Conservation (phyloP, 2,113 vertebrate species). For the Oenanthe melanoleuca region DNA sequence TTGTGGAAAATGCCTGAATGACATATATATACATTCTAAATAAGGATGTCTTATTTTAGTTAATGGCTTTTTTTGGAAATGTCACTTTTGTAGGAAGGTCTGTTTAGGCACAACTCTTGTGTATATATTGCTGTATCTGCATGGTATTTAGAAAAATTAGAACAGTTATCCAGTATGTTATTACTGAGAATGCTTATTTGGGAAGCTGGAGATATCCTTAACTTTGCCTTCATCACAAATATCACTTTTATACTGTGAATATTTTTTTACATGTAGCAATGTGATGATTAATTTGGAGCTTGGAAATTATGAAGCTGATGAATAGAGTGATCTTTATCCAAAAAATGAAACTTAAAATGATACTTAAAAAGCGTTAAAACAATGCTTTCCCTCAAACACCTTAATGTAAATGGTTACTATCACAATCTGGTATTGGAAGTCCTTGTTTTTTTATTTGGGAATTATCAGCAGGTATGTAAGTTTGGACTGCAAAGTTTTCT, state of each 20-base stretch:
- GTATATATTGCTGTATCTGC: neutral
- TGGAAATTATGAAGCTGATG: neutral
- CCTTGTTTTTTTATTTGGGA: neutral
- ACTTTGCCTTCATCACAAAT: neutral
- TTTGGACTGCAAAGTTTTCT: neutral
- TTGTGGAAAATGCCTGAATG: neutral
- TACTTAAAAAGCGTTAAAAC: neutral
- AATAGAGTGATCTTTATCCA: neutral
- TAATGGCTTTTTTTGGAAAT: neutral
- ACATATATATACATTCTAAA: neutral
- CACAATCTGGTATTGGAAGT: neutral
- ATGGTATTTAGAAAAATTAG: neutral
- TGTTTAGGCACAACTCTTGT: neutral
- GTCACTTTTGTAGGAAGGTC: neutral
- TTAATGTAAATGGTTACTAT: neutral
- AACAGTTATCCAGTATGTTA: neutral
- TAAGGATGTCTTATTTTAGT: neutral
- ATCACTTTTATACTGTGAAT: neutral
- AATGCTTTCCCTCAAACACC: neutral
- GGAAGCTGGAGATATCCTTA: neutral
- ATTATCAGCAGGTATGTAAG: neutral
- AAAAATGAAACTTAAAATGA: neutral
- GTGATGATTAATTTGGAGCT: neutral
- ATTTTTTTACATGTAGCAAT: neutral
- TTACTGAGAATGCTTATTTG: neutral